These are phyloP conservation scores for Hylyphantes graminicola DNA, from an alignment of 1,140 invertebrate genomes.

Conservation along the genomic window DNA sequence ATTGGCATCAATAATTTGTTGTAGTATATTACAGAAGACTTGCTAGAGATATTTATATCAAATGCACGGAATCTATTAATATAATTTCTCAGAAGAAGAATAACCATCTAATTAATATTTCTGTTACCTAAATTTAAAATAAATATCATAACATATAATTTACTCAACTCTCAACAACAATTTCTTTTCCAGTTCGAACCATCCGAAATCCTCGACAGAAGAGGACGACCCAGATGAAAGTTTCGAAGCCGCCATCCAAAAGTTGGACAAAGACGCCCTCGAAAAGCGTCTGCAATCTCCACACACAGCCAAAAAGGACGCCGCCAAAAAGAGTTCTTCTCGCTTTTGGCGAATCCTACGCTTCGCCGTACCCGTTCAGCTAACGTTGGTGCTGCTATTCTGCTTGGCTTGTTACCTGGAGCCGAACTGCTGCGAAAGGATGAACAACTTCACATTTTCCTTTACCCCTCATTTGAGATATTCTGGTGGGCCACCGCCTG, in stretches of 20 bases:
- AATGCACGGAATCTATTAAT: too few relatives aligned
- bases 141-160: neutral
- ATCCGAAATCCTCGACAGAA: conserved; percentile 18
- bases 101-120: neutral
- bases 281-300: neutral
- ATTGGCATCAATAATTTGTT: too few relatives aligned
- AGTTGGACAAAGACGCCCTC: conserved; percentile 5
- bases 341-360: conserved; percentile 82
- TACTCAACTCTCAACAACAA: neutral
- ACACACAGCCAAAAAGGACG: neutral
- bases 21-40: too few relatives aligned
- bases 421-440: conserved; percentile 80
- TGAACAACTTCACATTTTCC: conserved; percentile 84
- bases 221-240: conserved; percentile 51
- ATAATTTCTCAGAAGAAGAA: too few relatives aligned
- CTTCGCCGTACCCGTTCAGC: conserved; percentile 82
- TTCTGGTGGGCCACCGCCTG: conserved; percentile 84
- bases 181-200: conserved; percentile 8
- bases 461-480: conserved; percentile 86
- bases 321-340: conserved; percentile 66
- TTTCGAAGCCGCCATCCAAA: conserved; percentile 48
- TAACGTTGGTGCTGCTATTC: conserved; percentile 83
- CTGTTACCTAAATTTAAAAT: neutral
- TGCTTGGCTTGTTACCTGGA: conserved; percentile 85
- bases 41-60: too few relatives aligned